Evolutionary conservation across 2,888 invertebrate species (phyloP), one percentile per base, ranked within the genome.

Genomic region (Matsumyia berberina): DNA sequence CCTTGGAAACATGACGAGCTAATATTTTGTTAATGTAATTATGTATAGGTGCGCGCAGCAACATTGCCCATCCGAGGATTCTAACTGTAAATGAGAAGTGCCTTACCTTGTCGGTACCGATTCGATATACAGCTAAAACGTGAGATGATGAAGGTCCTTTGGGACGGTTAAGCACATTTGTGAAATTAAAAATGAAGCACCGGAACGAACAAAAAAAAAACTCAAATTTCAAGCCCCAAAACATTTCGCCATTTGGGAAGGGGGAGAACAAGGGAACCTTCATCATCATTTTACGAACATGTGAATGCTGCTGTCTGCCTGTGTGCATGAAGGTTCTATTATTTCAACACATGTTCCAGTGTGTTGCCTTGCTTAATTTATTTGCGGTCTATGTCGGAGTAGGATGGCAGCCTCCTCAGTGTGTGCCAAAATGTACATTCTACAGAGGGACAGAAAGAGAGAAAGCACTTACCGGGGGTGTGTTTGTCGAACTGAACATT

Each of bases 331-430:
- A 60, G 57, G 42, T 66, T 58, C 82, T 60, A 78, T 19, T 67
- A 78, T 82, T 78, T 82, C 72, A 82, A 82, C 78, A 82, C 82
- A 82, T 82, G 82, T 72, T 78, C 31, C 72, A 72, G 46, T 72
- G 77, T 72, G 24, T 24, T 24, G 72, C 72, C 66, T 78, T 82
- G 78, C 78, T 72, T 82, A 82, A 82, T 82, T 82, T 82, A 82
- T 82, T 72, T 77, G 82, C 60, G 82, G 82, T 72, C 64, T 58
- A 44, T 62, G 55, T 62, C n/a, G 64, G 37, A 15, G 35, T 9
- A 29, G 37, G 37, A 39, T 11, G 12, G 6, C 12, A n/a, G 1
- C 58, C 5, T 39, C 8, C 24, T 5, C 8, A 37, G 37, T 24
- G 39, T 42, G 66, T 60, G 46, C 46, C 55, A 74, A 44, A 62